These are phyloP conservation scores for Hypomecis atomaria DNA, from an alignment of 2,888 invertebrate genomes.

Conservation along the genomic window DNA sequence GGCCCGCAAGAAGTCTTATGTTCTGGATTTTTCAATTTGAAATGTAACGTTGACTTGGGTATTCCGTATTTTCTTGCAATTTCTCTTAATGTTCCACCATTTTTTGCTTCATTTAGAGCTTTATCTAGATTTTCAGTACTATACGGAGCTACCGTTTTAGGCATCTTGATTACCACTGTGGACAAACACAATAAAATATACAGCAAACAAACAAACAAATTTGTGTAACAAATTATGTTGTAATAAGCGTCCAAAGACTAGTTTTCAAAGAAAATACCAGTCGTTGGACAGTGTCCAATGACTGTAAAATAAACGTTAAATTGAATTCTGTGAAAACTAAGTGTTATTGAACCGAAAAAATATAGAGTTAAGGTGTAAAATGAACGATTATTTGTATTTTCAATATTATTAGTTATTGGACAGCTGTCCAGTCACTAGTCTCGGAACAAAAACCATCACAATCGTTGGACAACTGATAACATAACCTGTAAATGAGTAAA, in stretches of 20 bases:
- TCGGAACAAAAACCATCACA: background rate
- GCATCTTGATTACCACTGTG: slow-evolving; percentile 13
- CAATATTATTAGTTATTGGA: slow-evolving; percentile 3
- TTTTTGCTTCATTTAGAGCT: slow-evolving; percentile 13
- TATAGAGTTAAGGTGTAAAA: background rate
- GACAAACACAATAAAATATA: slow-evolving; percentile 11
- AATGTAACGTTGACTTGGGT: slow-evolving; percentile 16
- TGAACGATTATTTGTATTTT: background rate
- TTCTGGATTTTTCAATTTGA: slow-evolving; percentile 16
- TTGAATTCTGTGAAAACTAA: slow-evolving; percentile 3
- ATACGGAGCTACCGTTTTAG: slow-evolving; percentile 10
- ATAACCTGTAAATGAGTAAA: slow-evolving; percentile 1
- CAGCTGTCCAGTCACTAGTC: slow-evolving; percentile 5
- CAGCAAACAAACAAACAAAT: slow-evolving; percentile 11
- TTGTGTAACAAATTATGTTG: slow-evolving; percentile 5
- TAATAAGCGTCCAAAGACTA: slow-evolving; percentile 9
- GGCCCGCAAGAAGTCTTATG: slow-evolving; percentile 13
- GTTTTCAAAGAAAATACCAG: slow-evolving; percentile 9
- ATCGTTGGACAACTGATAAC: slow-evolving; percentile 3
- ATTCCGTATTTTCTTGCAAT: slow-evolving; percentile 15
- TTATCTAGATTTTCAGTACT: slow-evolving; percentile 14
- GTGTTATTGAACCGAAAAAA: background rate
- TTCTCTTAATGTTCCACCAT: slow-evolving; percentile 4
- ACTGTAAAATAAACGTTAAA: slow-evolving; percentile 4
- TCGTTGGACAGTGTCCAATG: slow-evolving; percentile 8